Evolutionary conservation across 1,140 invertebrate species (phyloP).

Genomic region (Atopsyche davidsoni): DNA sequence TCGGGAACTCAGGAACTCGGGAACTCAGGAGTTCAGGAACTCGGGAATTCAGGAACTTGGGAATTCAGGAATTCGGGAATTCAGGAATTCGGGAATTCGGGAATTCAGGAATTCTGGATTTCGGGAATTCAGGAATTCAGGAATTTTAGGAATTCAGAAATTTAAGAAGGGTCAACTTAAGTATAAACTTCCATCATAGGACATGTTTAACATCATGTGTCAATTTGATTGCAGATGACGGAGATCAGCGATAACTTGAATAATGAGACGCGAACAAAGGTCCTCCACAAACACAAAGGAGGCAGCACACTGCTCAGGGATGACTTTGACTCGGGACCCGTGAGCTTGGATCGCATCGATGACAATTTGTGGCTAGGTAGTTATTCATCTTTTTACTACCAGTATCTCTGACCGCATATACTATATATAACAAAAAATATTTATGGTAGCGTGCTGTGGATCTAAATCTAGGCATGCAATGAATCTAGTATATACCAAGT

Average conservation of each 20-base stretch:
- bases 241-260: constrained; percentile 9
- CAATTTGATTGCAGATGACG: constrained; percentile 15
- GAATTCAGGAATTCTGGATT: too few relatives aligned
- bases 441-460: constrained; percentile 1
- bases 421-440: constrained; percentile 5
- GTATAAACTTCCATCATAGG: too few relatives aligned
- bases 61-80: too few relatives aligned
- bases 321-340: constrained; percentile 39
- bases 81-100: too few relatives aligned
- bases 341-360: constrained; percentile 63
- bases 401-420: too few relatives aligned
- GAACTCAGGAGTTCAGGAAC: too few relatives aligned
- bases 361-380: constrained; percentile 63
- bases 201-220: too few relatives aligned
- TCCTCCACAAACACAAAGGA: constrained; percentile 20
- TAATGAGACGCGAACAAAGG: constrained; percentile 5
- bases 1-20: too few relatives aligned
- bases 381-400: constrained; percentile 13
- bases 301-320: constrained; percentile 16
- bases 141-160: too few relatives aligned
- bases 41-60: too few relatives aligned
- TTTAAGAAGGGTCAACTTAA: too few relatives aligned
- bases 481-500: constrained; percentile 4
- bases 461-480: neutral
- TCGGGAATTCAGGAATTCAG: too few relatives aligned